phyloP scores from a whole-genome alignment of 2,888 invertebrate species.

The Ashinkailepas kermadecensis region DNA sequence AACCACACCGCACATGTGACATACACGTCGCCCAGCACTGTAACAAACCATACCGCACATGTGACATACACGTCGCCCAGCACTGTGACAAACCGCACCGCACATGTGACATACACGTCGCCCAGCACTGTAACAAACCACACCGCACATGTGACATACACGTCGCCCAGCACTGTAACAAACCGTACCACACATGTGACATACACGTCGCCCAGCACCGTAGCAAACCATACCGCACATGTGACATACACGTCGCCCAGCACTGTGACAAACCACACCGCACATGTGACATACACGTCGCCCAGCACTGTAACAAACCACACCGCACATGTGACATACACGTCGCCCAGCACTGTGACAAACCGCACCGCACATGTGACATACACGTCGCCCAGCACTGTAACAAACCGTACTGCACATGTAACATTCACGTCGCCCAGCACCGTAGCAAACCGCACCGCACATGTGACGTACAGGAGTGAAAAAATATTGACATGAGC shows the following conservation, averaged over 20 bases:
- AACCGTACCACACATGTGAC: neutral
- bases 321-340: no score
- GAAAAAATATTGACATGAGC: no score
- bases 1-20: neutral
- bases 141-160: no score
- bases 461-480: no score
- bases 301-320: constrained; percentile 64
- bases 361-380: neutral
- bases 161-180: constrained; percentile 79
- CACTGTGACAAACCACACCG: constrained; percentile 50
- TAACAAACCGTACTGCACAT: neutral
- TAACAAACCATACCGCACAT: neutral
- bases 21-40: constrained; percentile 87
- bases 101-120: constrained; percentile 52
- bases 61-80: constrained; percentile 69
- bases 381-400: constrained; percentile 87
- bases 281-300: constrained; percentile 52
- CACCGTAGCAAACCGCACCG: constrained; percentile 50
- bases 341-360: constrained; percentile 79
- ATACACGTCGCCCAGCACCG: constrained; percentile 87
- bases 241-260: constrained; percentile 69
- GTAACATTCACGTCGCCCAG: constrained; percentile 69
- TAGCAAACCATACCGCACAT: neutral
- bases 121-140: constrained; percentile 64
- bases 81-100: constrained; percentile 50